Evolutionary conservation across 1,140 invertebrate genomes (phyloP).

Genomic region (Zaprionus camerounensis): DNA sequence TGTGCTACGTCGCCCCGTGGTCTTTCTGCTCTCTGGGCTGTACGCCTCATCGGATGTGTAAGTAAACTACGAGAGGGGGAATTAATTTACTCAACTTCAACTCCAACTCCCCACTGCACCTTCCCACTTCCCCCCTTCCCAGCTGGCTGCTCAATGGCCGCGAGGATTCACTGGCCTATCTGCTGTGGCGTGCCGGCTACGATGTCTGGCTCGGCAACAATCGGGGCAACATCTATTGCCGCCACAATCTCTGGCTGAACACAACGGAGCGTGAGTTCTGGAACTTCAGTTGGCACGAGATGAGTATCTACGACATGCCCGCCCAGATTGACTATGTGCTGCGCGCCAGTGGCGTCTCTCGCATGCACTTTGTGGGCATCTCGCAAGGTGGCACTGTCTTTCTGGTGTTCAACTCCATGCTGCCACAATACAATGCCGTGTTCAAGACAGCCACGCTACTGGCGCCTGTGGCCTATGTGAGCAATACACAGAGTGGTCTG

Average conservation of each 20-base stretch:
- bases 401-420: constrained; percentile 85
- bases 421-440: constrained; percentile 87
- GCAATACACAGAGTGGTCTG: constrained; percentile 82
- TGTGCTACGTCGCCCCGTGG: constrained; percentile 87
- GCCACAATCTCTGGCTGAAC: constrained; percentile 85
- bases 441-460: constrained; percentile 86
- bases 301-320: constrained; percentile 89
- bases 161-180: constrained; percentile 85
- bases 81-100: too few species aligned
- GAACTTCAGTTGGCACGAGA: constrained; percentile 89
- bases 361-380: constrained; percentile 85
- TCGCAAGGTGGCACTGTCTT: constrained; percentile 87
- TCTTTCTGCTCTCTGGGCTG: constrained; percentile 89
- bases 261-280: constrained; percentile 84
- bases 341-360: constrained; percentile 84
- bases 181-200: constrained; percentile 89
- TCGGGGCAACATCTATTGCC: constrained; percentile 88
- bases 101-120: neutral
- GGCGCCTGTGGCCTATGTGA: constrained; percentile 86
- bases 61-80: constrained; percentile 20
- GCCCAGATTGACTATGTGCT: constrained; percentile 89
- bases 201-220: constrained; percentile 91
- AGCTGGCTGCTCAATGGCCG: constrained; percentile 78
- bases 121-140: neutral
- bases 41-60: constrained; percentile 85